phyloP scores from a whole-genome alignment of 2,797 vertebrate genomes.

The Scleropages formosus region DNA sequence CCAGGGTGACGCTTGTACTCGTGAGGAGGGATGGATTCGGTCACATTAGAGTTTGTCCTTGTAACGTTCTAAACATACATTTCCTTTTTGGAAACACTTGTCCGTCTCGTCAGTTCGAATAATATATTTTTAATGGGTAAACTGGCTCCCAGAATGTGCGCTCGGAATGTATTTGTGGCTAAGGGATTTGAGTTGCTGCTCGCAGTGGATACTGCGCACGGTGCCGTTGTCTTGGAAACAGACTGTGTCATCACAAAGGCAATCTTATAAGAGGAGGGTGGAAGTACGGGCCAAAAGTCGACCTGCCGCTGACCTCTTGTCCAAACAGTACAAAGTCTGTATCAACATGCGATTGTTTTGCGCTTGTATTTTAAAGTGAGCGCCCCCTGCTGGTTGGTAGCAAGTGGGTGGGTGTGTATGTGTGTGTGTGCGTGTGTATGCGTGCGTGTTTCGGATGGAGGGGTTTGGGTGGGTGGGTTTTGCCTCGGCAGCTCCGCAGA shows the following conservation, averaged over 20 bases:
- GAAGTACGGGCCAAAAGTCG: no score
- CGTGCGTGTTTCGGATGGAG: not conserved
- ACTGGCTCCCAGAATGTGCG: not conserved
- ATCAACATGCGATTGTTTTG: not conserved
- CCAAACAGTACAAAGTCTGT: not conserved
- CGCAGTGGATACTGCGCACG: constrained; percentile 6
- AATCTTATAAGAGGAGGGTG: no score
- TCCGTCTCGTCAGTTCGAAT: not conserved
- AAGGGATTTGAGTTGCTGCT: constrained; percentile 17
- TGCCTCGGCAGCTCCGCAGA: constrained; percentile 57
- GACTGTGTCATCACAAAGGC: not conserved
- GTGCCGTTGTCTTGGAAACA: constrained; percentile 13
- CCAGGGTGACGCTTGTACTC: no score
- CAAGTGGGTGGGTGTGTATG: not conserved
- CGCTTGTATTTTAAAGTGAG: not conserved
- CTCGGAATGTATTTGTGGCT: not conserved
- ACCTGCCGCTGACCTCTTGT: not conserved
- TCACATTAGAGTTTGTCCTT: no score
- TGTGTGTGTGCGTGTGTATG: not conserved
- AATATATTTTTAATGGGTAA: not conserved
- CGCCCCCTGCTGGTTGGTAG: constrained; percentile 11
- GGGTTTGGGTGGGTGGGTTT: constrained; percentile 26
- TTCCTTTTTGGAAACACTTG: no score
- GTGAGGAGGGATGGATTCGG: no score
- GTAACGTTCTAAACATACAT: no score